A percentile compares a stretch with the other conserved stretches of the same genome.
phyloP scores from a whole-genome alignment of 2,888 invertebrate genomes.

The Quadriops clusia region DNA sequence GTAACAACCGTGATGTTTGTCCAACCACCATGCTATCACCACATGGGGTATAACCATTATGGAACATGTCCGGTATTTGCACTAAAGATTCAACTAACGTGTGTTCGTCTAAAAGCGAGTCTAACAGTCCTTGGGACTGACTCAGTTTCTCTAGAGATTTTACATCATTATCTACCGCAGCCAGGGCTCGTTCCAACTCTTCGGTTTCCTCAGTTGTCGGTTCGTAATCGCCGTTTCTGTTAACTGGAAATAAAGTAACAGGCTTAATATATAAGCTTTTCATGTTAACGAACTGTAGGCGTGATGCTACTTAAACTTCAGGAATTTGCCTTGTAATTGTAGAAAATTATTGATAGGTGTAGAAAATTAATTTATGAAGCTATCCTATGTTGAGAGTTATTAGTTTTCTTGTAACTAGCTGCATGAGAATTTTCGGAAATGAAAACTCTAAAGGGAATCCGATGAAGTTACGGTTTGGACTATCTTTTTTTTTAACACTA shows the following conservation, averaged over 20 bases:
- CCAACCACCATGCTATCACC: constrained; percentile 28
- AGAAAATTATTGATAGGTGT: too few relatives aligned
- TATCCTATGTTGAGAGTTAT: too few relatives aligned
- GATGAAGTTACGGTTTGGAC: too few relatives aligned
- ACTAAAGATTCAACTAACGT: constrained; percentile 36
- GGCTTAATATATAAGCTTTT: too few relatives aligned
- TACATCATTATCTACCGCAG: constrained; percentile 62
- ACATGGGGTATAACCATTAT: constrained; percentile 37
- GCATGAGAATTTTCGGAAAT: too few relatives aligned
- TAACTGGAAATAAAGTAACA: constrained; percentile 39
- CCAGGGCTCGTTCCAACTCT: constrained; percentile 75
- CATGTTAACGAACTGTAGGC: too few relatives aligned
- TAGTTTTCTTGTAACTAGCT: too few relatives aligned
- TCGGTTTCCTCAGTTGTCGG: constrained; percentile 74
- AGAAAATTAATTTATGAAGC: too few relatives aligned
- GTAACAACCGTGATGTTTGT: constrained; percentile 17
- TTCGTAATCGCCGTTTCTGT: constrained; percentile 58
- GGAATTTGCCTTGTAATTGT: too few relatives aligned
- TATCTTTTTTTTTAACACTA: too few relatives aligned
- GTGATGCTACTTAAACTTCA: too few relatives aligned
- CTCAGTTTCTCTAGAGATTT: constrained; percentile 58
- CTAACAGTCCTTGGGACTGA: constrained; percentile 45
- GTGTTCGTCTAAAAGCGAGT: constrained; percentile 53
- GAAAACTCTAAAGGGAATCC: too few relatives aligned
- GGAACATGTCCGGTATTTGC: constrained; percentile 40